These are phyloP conservation scores for Typhlichthys subterraneus DNA, from an alignment of 2,797 vertebrate species.

Conservation along the genomic window DNA sequence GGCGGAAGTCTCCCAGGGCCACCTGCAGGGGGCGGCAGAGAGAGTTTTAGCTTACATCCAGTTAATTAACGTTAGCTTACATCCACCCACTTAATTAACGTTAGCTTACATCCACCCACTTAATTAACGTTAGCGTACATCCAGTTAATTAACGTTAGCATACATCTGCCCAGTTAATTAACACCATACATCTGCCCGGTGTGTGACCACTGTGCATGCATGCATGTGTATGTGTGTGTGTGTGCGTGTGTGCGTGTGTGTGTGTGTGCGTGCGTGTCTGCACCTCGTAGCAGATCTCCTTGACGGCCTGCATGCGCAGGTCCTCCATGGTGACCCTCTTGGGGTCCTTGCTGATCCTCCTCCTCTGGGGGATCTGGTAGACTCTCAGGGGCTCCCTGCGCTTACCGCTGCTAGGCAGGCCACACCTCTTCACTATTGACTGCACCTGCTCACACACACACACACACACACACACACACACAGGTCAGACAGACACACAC, in stretches of 20 bases:
- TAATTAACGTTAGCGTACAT: too few relatives aligned
- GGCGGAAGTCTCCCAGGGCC: slow-evolving; percentile 87
- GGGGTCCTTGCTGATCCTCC: slow-evolving; percentile 85
- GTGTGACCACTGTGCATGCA: not conserved
- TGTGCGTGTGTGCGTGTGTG: not conserved
- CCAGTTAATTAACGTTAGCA: too few relatives aligned
- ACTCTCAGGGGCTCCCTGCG: slow-evolving; percentile 84
- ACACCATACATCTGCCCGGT: too few relatives aligned
- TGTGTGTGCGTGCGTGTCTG: slow-evolving; percentile 1
- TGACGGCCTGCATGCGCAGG: slow-evolving; percentile 89
- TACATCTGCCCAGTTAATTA: too few relatives aligned
- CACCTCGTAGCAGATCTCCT: slow-evolving; percentile 91
- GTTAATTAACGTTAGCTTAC: too few relatives aligned
- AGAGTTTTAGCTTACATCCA: not conserved
- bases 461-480: not conserved
- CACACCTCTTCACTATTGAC: slow-evolving; percentile 86
- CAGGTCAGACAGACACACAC: not conserved
- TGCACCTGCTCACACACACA: slow-evolving; percentile 53
- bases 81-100: too few relatives aligned
- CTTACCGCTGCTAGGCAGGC: slow-evolving; percentile 88
- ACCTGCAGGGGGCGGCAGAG: slow-evolving; percentile 73
- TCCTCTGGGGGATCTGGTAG: slow-evolving; percentile 89
- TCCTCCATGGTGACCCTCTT: slow-evolving; percentile 84
- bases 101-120: too few relatives aligned
- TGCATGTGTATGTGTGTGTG: too few relatives aligned